These are phyloP conservation scores for Cacatua alba DNA, from an alignment of 2,113 vertebrate species.

Conservation along the genomic window DNA sequence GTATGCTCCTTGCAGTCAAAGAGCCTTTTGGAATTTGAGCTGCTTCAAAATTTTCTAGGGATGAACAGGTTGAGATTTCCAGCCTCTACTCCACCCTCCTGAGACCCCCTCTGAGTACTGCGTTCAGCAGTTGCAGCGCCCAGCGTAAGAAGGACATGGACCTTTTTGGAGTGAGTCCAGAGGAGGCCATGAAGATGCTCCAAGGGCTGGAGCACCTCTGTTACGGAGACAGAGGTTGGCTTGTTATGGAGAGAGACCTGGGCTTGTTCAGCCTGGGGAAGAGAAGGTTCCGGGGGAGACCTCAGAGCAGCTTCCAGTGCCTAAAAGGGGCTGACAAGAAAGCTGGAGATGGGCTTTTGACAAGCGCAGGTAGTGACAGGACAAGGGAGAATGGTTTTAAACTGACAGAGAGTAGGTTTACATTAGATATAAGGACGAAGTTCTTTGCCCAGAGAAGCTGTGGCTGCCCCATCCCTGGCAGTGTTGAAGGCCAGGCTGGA, in stretches of 20 bases:
- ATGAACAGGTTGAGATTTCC: neutral
- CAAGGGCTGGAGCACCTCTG: neutral
- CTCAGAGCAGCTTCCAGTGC: neutral
- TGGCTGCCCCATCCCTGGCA: neutral
- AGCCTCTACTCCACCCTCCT: neutral
- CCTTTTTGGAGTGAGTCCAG: neutral
- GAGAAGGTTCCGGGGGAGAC: neutral
- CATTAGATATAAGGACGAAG: neutral
- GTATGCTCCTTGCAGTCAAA: neutral
- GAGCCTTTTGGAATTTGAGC: neutral
- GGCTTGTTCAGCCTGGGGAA: neutral
- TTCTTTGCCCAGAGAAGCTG: neutral
- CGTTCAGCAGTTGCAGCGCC: neutral
- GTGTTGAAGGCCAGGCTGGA: neutral
- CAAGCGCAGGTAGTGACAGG: neutral
- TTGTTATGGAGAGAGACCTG: neutral
- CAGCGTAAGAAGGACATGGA: neutral
- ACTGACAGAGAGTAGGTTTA: neutral
- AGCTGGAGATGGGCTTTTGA: neutral
- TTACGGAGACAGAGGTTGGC: neutral
- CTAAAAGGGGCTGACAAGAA: neutral
- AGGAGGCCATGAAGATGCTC: neutral
- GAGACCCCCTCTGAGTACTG: neutral
- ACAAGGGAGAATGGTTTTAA: neutral
- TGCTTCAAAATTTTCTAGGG: neutral